Conservation (phyloP, 2,888 invertebrate genomes). For the Elmis aenea region DNA sequence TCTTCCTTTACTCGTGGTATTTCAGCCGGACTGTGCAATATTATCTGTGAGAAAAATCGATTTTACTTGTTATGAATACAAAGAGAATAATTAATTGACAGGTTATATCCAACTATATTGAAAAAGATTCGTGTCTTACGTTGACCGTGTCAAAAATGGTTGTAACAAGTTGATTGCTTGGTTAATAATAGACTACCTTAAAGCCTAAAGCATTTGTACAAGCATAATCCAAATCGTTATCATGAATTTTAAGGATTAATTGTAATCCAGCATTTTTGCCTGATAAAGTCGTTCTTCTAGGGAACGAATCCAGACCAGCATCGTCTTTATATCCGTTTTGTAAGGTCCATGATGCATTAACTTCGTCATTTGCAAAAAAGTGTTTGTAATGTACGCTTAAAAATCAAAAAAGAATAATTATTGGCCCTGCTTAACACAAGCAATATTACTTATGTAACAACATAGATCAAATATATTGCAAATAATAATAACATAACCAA, state of each 20-base stretch:
- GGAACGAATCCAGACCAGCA: constrained; percentile 57
- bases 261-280: constrained; percentile 64
- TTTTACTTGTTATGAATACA: neutral
- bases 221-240: constrained; percentile 60
- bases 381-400: no score
- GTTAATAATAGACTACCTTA: no score
- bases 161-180: no score
- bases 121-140: no score
- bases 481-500: no score
- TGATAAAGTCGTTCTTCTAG: constrained; percentile 61
- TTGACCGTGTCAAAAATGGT: no score
- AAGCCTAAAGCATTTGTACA: constrained; percentile 41
- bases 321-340: constrained; percentile 57
- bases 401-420: no score
- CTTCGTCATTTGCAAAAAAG: no score
- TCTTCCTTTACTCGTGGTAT: constrained; percentile 28
- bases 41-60: constrained; percentile 27
- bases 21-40: constrained; percentile 36
- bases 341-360: constrained; percentile 64
- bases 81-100: neutral
- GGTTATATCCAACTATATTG: neutral
- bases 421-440: no score
- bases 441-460: no score
- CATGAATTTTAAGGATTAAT: constrained; percentile 55
- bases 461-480: no score